Conservation (phyloP, 2,888 invertebrate species). For the Dasysyrphus albostriatus region DNA sequence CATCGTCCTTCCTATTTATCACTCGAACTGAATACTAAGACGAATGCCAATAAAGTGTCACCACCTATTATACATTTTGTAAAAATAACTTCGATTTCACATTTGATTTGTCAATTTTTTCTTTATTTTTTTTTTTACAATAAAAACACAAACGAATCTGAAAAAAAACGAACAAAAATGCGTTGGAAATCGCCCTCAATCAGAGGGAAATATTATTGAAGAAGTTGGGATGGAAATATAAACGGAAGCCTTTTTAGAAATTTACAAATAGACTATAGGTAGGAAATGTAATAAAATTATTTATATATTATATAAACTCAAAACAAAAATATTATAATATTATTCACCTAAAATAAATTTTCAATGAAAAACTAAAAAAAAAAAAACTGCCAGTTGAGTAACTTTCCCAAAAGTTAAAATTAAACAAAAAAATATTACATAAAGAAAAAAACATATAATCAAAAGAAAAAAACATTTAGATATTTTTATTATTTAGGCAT, state of each 20-base stretch:
- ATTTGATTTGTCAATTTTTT: conserved; percentile 33
- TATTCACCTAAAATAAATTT: conserved; percentile 59
- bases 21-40: conserved; percentile 75
- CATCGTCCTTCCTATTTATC: conserved; percentile 70
- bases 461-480: conserved; percentile 53
- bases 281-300: conserved; percentile 73
- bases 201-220: conserved; percentile 38
- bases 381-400: conserved; percentile 70
- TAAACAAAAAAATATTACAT: conserved; percentile 39
- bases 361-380: conserved; percentile 39
- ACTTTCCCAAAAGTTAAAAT: conserved; percentile 50
- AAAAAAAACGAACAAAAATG: conserved; percentile 42
- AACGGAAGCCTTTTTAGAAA: conserved; percentile 73
- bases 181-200: conserved; percentile 29
- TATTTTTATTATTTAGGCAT: conserved; percentile 72
- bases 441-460: conserved; percentile 32
- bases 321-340: conserved; percentile 29
- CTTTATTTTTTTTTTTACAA: conserved; percentile 38
- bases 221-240: conserved; percentile 62
- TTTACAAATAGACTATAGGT: conserved; percentile 74
- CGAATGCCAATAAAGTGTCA: conserved; percentile 76
- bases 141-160: conserved; percentile 51
- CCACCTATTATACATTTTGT: conserved; percentile 74
- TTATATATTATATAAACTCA: conserved; percentile 57
- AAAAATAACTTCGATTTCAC: conserved; percentile 44